Percentiles rank a stretch among this genome's conserved stretches.
Evolutionary conservation across 2,797 vertebrate species (phyloP).

Genomic region (Pelobates cultripes): DNA sequence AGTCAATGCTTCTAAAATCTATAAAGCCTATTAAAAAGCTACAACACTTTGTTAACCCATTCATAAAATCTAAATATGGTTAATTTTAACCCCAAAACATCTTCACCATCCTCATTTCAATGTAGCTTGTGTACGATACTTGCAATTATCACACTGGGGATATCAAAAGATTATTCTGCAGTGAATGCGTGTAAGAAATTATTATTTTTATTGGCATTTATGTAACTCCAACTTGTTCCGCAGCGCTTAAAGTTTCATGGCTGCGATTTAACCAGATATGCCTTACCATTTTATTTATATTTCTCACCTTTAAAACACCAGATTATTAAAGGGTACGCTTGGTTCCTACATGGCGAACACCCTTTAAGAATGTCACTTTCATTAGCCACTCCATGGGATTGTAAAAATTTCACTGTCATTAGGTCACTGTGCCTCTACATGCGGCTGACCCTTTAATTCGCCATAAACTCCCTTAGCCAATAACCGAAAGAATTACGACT

Average conservation of each 20-base stretch:
- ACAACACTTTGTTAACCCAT: too few relatives aligned
- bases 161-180: not conserved
- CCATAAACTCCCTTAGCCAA: constrained; percentile 8
- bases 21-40: too few relatives aligned
- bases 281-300: not conserved
- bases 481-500: constrained; percentile 72
- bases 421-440: constrained; percentile 10
- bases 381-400: constrained; percentile 1
- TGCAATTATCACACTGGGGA: too few relatives aligned
- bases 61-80: too few relatives aligned
- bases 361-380: not conserved
- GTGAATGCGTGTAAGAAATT: not conserved
- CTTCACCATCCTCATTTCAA: too few relatives aligned
- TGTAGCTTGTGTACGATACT: too few relatives aligned
- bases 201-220: too few relatives aligned
- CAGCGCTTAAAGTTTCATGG: too few relatives aligned
- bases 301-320: not conserved
- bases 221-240: too few relatives aligned
- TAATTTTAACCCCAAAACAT: too few relatives aligned
- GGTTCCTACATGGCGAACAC: not conserved
- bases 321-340: not conserved
- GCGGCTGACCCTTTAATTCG: constrained; percentile 31
- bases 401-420: constrained; percentile 24
- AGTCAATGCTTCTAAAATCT: too few relatives aligned
- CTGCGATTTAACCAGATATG: not conserved